These are phyloP conservation scores for Stratiomys singularior DNA, from an alignment of 2,888 invertebrate genomes.

Conservation along the genomic window DNA sequence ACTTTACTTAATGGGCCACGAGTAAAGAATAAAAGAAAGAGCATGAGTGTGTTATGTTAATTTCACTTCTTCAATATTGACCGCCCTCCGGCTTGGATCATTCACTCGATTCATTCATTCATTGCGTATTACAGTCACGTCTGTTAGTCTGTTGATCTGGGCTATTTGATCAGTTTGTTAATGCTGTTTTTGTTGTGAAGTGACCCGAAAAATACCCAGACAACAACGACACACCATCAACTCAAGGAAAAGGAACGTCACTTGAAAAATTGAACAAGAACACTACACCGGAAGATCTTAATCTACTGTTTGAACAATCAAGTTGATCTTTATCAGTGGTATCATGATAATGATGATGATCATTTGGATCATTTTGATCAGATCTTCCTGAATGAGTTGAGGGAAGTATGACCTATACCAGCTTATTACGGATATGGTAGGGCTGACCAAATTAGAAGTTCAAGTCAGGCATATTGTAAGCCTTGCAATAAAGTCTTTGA, in stretches of 20 bases:
- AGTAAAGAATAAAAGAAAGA: too few relatives aligned
- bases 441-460: too few relatives aligned
- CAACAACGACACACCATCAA: neutral
- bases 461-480: too few relatives aligned
- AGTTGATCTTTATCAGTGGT: neutral
- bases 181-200: neutral
- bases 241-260: neutral
- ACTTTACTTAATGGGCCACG: neutral
- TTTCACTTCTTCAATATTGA: neutral
- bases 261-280: neutral
- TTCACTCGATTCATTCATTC: neutral
- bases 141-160: neutral
- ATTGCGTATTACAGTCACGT: neutral
- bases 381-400: neutral
- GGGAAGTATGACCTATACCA: too few relatives aligned
- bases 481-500: too few relatives aligned
- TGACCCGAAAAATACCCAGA: slow-evolving; percentile 1
- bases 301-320: neutral
- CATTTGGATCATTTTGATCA: neutral
- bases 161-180: neutral
- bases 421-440: too few relatives aligned
- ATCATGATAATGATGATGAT: neutral
- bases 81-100: slow-evolving; percentile 11
- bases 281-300: slow-evolving; percentile 11
- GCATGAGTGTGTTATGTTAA: neutral